These are phyloP conservation scores for Caenorhabditis panamensis DNA, from an alignment of 2,888 invertebrate species.

Conservation along the genomic window DNA sequence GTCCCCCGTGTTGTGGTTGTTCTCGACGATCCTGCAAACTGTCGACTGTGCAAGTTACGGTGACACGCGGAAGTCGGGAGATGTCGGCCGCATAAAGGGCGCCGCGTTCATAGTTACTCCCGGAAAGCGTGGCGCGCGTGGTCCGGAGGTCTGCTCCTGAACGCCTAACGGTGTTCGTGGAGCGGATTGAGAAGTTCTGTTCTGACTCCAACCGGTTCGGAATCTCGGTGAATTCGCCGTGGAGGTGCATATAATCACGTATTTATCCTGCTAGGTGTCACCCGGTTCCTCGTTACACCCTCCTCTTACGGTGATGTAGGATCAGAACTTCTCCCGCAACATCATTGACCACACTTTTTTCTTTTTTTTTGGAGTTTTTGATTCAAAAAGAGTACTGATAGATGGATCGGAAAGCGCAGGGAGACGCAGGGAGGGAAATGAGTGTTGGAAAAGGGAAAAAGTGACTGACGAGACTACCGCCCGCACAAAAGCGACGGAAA, in stretches of 20 bases:
- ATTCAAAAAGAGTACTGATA: neutral
- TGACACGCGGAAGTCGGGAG: constrained; percentile 18
- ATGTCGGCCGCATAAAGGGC: constrained; percentile 39
- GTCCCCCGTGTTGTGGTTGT: constrained; percentile 39
- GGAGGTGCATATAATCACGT: too few relatives aligned
- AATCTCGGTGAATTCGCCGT: too few relatives aligned
- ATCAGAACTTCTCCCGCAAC: neutral
- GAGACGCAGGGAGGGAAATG: constrained; percentile 44
- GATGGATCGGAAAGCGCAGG: constrained; percentile 1
- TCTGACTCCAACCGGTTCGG: neutral
- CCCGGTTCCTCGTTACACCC: neutral
- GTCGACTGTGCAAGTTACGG: neutral
- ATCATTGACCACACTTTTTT: constrained; percentile 13
- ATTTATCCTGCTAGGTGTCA: neutral
- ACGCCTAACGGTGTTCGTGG: constrained; percentile 2
- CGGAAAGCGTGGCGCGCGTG: neutral
- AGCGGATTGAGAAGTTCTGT: neutral
- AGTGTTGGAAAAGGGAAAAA: constrained; percentile 34
- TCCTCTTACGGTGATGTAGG: too few relatives aligned
- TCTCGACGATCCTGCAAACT: constrained; percentile 36
- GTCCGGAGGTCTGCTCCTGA: constrained; percentile 4
- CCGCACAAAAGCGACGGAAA: constrained; percentile 41
- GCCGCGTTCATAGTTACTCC: neutral
- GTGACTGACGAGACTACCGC: constrained; percentile 12
- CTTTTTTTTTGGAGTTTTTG: neutral